These are phyloP conservation scores for Mercenaria mercenaria DNA, from an alignment of 1,140 invertebrate species.

Conservation along the genomic window DNA sequence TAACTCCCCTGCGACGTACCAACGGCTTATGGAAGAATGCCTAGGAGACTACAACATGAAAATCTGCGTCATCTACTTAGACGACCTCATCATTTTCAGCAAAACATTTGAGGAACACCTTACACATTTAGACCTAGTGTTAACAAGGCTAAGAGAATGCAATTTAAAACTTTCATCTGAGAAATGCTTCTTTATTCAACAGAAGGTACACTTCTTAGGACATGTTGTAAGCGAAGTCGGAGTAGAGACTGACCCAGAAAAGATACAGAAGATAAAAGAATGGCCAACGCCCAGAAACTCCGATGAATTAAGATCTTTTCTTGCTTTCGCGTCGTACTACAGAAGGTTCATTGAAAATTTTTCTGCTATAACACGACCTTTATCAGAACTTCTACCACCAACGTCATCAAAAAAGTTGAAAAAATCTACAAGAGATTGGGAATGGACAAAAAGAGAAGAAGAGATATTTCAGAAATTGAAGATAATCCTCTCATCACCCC, in stretches of 20 bases:
- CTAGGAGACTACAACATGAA: too few species aligned
- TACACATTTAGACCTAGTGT: background rate
- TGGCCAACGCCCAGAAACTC: background rate
- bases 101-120: too few species aligned
- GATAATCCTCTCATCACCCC: background rate
- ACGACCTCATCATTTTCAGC: too few species aligned
- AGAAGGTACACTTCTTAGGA: background rate
- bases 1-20: too few species aligned
- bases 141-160: background rate
- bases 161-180: background rate
- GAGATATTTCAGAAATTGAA: background rate
- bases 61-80: too few species aligned
- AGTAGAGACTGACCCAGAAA: background rate
- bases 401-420: background rate
- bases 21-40: too few species aligned
- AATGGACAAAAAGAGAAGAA: constrained; percentile 2
- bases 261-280: background rate
- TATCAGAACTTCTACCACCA: background rate
- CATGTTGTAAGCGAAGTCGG: background rate
- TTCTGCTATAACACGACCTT: background rate
- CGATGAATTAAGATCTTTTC: constrained; percentile 15
- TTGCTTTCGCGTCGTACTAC: background rate
- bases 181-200: background rate
- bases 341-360: background rate
- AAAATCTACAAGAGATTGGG: background rate